phyloP scores from a whole-genome alignment of 2,888 invertebrate species.

The Meganola albula region DNA sequence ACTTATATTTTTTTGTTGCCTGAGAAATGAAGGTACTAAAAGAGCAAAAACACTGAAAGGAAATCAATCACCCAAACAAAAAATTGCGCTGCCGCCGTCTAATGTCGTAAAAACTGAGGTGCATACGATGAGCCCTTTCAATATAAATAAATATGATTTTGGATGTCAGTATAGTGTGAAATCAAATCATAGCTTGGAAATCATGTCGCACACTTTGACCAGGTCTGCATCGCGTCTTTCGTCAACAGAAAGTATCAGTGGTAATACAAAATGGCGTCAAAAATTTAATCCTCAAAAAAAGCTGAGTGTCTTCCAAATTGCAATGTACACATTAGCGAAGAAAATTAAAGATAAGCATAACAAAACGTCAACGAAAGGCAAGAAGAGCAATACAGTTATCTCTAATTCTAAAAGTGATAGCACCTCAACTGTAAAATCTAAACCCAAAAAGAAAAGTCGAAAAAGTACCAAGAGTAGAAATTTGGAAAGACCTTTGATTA shows the following conservation, averaged over 20 bases:
- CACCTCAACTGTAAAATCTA: conserved; percentile 34
- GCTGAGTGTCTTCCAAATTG: conserved; percentile 27
- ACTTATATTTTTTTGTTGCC: conserved; percentile 35
- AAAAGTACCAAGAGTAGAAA: conserved; percentile 15
- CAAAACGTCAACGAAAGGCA: conserved; percentile 21
- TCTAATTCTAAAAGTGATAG: too few species aligned
- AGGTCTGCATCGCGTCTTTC: conserved; percentile 35
- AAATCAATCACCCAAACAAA: neutral
- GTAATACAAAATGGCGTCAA: conserved; percentile 25
- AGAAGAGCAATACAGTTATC: conserved; percentile 35
- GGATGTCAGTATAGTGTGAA: conserved; percentile 39
- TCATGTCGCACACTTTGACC: conserved; percentile 39
- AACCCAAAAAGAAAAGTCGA: conserved; percentile 23
- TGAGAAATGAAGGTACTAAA: conserved; percentile 25
- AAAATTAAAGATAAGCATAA: conserved; percentile 34
- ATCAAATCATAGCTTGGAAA: conserved; percentile 45
- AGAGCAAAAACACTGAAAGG: neutral
- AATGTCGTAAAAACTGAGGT: conserved; percentile 6
- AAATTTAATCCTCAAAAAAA: conserved; percentile 23
- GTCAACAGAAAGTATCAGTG: conserved; percentile 25
- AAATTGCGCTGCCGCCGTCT: neutral
- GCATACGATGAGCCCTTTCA: conserved; percentile 19
- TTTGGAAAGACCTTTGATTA: conserved; percentile 33
- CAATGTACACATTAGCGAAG: conserved; percentile 32
- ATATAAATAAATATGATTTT: conserved; percentile 29